Conservation (phyloP, 2,797 vertebrate genomes). For the Muraenolepis orangiensis region DNA sequence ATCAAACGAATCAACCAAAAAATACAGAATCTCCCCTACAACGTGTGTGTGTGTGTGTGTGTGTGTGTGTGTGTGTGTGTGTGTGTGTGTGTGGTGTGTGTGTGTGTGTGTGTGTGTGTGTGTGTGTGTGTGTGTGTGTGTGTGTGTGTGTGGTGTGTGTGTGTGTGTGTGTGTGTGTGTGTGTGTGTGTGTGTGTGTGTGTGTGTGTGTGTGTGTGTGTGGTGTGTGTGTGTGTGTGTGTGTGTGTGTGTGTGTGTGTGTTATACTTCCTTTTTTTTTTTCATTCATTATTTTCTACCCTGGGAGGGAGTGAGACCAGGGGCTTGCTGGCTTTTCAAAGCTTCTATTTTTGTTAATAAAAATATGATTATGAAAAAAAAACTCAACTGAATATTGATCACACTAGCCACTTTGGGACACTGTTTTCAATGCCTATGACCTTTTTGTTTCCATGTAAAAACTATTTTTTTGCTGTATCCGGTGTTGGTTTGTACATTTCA, state of each 20-base stretch:
- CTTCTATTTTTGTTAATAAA: constrained; percentile 85
- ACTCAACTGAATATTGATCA: constrained; percentile 70
- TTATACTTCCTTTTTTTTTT: constrained; percentile 53
- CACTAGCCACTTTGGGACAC: constrained; percentile 76
- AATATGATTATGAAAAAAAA: constrained; percentile 69
- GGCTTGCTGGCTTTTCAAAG: constrained; percentile 72
- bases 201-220: too few relatives aligned
- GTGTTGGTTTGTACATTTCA: constrained; percentile 65
- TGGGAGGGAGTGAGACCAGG: constrained; percentile 41
- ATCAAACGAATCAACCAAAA: constrained; percentile 44
- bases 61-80: too few relatives aligned
- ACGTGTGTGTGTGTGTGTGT: too few relatives aligned
- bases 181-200: too few relatives aligned
- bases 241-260: too few relatives aligned
- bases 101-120: too few relatives aligned
- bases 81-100: too few relatives aligned
- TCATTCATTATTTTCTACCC: constrained; percentile 20
- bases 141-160: too few relatives aligned
- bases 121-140: too few relatives aligned
- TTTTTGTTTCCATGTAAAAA: constrained; percentile 35
- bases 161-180: too few relatives aligned
- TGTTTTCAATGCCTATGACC: constrained; percentile 55
- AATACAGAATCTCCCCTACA: constrained; percentile 24
- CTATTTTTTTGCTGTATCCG: constrained; percentile 42
- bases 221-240: too few relatives aligned